Conservation (phyloP, 2,888 invertebrate species). For the Netelia melanura region DNA sequence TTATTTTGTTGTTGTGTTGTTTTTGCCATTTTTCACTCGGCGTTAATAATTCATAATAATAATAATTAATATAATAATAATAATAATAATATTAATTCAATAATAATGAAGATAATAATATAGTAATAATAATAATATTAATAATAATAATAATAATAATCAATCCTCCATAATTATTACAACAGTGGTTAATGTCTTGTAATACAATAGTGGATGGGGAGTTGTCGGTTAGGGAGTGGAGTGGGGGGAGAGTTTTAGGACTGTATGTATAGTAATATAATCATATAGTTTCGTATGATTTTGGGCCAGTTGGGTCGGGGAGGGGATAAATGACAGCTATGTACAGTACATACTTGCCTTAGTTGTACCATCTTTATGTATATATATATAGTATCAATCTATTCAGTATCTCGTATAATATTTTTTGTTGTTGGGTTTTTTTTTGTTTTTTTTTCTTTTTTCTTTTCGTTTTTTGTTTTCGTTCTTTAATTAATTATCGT, state of each 20-base stretch:
- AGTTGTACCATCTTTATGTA: slow-evolving; percentile 81
- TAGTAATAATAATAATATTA: slow-evolving; percentile 64
- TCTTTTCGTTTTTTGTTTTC: slow-evolving; percentile 54
- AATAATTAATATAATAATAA: slow-evolving; percentile 72
- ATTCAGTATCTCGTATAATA: slow-evolving; percentile 77
- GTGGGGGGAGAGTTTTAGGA: slow-evolving; percentile 22
- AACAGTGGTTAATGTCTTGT: slow-evolving; percentile 82
- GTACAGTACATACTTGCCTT: slow-evolving; percentile 84
- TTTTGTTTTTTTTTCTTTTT: slow-evolving; percentile 44
- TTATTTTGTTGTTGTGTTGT: slow-evolving; percentile 72
- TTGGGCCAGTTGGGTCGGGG: slow-evolving; percentile 70
- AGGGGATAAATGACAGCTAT: slow-evolving; percentile 82
- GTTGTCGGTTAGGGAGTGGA: background rate
- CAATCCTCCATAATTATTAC: slow-evolving; percentile 80
- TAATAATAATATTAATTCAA: slow-evolving; percentile 74
- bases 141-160: slow-evolving; percentile 72
- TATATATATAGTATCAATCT: slow-evolving; percentile 74
- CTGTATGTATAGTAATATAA: slow-evolving; percentile 76
- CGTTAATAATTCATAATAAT: slow-evolving; percentile 72
- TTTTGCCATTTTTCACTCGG: slow-evolving; percentile 48
- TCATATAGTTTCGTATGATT: slow-evolving; percentile 75
- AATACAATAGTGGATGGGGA: slow-evolving; percentile 75
- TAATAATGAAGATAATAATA: slow-evolving; percentile 66
- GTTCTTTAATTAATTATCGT: slow-evolving; percentile 78
- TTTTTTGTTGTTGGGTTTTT: slow-evolving; percentile 62